phyloP scores from a whole-genome alignment of 2,797 vertebrate species.

The Lindbergichthys nudifrons region DNA sequence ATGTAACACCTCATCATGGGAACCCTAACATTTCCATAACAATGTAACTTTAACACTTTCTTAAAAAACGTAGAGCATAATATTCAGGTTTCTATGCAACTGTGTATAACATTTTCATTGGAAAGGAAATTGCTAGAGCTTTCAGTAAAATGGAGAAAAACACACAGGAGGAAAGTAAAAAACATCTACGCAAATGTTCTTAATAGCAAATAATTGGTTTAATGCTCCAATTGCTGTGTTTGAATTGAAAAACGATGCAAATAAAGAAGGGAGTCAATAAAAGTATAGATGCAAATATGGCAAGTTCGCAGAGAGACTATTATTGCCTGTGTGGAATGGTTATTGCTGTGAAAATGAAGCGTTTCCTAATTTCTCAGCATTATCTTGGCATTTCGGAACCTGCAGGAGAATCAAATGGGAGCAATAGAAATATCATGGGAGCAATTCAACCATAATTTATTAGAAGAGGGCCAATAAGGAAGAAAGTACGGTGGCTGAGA shows the following conservation, averaged over 20 bases:
- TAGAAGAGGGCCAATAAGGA: neutral
- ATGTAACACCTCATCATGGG: neutral
- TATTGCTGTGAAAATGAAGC: slow-evolving; percentile 61
- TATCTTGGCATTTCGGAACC: slow-evolving; percentile 41
- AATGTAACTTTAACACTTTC: neutral
- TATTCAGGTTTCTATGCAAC: neutral
- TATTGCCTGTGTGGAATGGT: slow-evolving; percentile 52
- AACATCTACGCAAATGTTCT: slow-evolving; percentile 20
- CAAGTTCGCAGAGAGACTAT: slow-evolving; percentile 43
- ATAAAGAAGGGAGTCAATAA: slow-evolving; percentile 58
- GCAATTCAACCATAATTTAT: slow-evolving; percentile 51
- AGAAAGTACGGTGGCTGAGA: slow-evolving; percentile 3
- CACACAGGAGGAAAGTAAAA: slow-evolving; percentile 24
- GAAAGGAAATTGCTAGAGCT: neutral
- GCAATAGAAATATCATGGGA: slow-evolving; percentile 34
- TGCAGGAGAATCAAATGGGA: slow-evolving; percentile 36
- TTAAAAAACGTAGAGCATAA: neutral
- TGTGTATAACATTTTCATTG: slow-evolving; percentile 21
- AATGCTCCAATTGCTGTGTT: slow-evolving; percentile 20
- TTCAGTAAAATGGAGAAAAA: neutral
- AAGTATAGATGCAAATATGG: slow-evolving; percentile 60
- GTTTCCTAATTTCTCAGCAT: slow-evolving; percentile 57
- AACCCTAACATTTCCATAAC: neutral
- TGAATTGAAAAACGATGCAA: slow-evolving; percentile 44
- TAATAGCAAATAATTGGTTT: slow-evolving; percentile 27